Evolutionary conservation across 2,888 invertebrate species (phyloP).

Genomic region (Hydraecia micacea): DNA sequence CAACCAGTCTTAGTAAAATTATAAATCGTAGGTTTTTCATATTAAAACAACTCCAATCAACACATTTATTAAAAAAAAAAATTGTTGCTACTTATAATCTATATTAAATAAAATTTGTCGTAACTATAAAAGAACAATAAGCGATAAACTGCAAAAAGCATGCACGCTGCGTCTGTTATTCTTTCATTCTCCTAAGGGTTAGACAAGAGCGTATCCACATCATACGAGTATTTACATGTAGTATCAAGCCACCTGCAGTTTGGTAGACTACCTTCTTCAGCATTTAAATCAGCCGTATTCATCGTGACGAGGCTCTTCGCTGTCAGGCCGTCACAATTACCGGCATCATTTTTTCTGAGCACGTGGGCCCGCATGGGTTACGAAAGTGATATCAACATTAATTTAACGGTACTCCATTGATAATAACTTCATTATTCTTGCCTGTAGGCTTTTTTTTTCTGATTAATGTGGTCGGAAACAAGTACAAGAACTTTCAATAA

Average conservation of each 20-base stretch:
- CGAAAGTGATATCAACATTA: background rate
- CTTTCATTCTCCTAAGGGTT: background rate
- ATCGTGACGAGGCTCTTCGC: constrained; percentile 11
- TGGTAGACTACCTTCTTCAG: background rate
- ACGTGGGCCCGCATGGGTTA: constrained; percentile 9
- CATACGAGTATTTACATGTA: too few species aligned
- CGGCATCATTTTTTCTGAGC: constrained; percentile 3
- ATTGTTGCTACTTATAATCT: background rate
- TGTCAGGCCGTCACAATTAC: background rate
- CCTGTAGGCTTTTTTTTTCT: background rate
- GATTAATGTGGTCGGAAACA: background rate
- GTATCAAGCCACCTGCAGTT: background rate
- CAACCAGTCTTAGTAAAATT: background rate
- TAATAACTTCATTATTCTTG: background rate
- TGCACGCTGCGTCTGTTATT: background rate
- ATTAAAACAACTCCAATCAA: background rate
- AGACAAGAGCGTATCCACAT: background rate
- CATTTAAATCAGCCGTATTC: background rate
- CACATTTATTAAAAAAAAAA: background rate
- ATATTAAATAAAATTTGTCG: background rate
- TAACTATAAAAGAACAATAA: background rate
- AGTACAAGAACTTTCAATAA: background rate
- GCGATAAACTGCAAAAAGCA: too few species aligned
- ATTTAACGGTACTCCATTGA: too few species aligned
- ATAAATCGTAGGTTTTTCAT: background rate